Evolutionary conservation across 2,113 vertebrate genomes (phyloP), one percentile per base, ranked within the genome.

Genomic region (Nycticryphes semicollaris): DNA sequence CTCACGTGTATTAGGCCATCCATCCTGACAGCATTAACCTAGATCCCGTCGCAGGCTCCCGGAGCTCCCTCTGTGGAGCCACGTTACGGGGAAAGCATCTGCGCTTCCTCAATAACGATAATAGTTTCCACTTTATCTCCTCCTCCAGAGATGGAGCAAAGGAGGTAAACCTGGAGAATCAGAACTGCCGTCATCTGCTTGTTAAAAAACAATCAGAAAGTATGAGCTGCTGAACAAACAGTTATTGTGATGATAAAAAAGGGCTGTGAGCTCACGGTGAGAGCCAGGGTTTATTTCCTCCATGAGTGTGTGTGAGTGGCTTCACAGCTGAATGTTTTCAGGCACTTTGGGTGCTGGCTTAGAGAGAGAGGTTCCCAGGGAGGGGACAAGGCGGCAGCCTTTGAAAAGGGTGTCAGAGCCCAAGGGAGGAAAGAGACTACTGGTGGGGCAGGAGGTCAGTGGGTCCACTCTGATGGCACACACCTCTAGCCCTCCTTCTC

Each of bases 1-100:
- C 83, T 96, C 54, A 4, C 25, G 41, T 0, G 50, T 85, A 96
- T 94, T 74, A 96, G 92, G 28, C 92, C 96, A 97, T 94, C 95
- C 96, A 95, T 97, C 96, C 97, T 88, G 5, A 89, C 1, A 94
- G 85, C 93, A 83, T 96, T 97, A 97, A 97, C 96, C 97, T 51
- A 97, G 82, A 96, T 93, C 97, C 93, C 84, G 51, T 5, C 64
- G 1, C 64, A 5, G 82, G 7, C 78, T 25, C 89, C 37, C 2
- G 0, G 57, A 17, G 63, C 76, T 68, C 51, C 0, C 30, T 0
- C 47, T 39, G 47, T 3, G 47, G 57, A 63, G 70, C 51, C 6
- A 2, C 1, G 14, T 9, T 20, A n/a, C 2, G 27, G 59, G 68
- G 31, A 79, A 63, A 54, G 33, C 35, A 47, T 39, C 53, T 43